Conservation (phyloP, 2,113 vertebrate genomes). For the Phasianus colchicus region DNA sequence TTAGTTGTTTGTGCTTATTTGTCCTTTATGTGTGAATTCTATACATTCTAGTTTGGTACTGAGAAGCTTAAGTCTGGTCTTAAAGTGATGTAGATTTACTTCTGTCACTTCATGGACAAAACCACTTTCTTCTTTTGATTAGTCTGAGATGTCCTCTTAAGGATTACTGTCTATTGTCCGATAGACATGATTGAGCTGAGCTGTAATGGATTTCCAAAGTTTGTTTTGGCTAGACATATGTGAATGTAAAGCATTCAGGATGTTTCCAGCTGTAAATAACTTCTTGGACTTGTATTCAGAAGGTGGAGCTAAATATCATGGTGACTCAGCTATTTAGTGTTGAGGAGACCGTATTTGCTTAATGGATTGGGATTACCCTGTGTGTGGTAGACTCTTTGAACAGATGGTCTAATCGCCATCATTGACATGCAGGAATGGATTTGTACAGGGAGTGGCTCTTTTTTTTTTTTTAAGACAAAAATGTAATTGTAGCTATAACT, state of each 20-base stretch:
- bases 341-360: background rate
- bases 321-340: background rate
- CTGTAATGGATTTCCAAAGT: background rate
- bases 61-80: background rate
- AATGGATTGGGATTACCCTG: background rate
- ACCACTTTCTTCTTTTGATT: background rate
- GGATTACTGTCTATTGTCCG: conserved; percentile 13
- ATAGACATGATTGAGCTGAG: background rate
- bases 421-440: background rate
- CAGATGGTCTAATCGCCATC: background rate
- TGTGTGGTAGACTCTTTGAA: rapidly evolving
- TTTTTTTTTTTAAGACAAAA: background rate
- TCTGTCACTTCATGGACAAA: background rate
- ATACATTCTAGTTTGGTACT: background rate
- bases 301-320: background rate
- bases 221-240: background rate
- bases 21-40: rapidly evolving
- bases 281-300: background rate
- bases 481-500: background rate
- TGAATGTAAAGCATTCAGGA: background rate
- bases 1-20: no score
- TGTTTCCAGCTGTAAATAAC: conserved; percentile 6
- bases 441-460: background rate
- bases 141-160: background rate
- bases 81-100: background rate